Percentiles rank a stretch among this genome's conserved stretches.
These are phyloP conservation scores for Apodemia zela DNA, from an alignment of 2,888 invertebrate genomes.

Conservation along the genomic window DNA sequence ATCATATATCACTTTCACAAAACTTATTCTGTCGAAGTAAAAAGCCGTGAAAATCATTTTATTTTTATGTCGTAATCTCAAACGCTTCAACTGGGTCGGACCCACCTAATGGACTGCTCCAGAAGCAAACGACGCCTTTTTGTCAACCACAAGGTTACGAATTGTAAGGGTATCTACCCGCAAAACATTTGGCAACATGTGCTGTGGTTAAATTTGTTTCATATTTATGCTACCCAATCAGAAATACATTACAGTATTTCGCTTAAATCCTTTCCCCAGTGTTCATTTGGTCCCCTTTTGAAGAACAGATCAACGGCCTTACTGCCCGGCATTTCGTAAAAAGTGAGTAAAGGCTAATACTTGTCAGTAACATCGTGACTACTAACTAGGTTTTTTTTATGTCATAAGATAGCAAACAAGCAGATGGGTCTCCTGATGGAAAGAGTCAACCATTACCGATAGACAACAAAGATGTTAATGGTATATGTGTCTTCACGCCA, in stretches of 20 bases:
- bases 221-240: background rate
- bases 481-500: too few relatives aligned
- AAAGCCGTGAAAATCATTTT: slow-evolving; percentile 53
- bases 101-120: slow-evolving; percentile 16
- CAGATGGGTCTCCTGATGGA: too few relatives aligned
- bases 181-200: slow-evolving; percentile 17
- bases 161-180: slow-evolving; percentile 37
- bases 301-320: too few relatives aligned
- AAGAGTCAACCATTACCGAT: too few relatives aligned
- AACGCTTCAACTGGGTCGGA: slow-evolving; percentile 38
- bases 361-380: too few relatives aligned
- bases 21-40: slow-evolving; percentile 23
- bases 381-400: too few relatives aligned
- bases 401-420: too few relatives aligned
- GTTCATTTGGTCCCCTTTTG: too few relatives aligned
- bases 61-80: slow-evolving; percentile 58
- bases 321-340: too few relatives aligned
- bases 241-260: background rate
- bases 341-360: too few relatives aligned
- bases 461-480: too few relatives aligned
- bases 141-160: slow-evolving; percentile 59
- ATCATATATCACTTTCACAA: slow-evolving; percentile 19
- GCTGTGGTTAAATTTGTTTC: slow-evolving; percentile 8
- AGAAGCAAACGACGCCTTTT: slow-evolving; percentile 52
- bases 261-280: too few relatives aligned